Conservation (phyloP, 1,140 invertebrate genomes). For the Charaxes varanes region DNA sequence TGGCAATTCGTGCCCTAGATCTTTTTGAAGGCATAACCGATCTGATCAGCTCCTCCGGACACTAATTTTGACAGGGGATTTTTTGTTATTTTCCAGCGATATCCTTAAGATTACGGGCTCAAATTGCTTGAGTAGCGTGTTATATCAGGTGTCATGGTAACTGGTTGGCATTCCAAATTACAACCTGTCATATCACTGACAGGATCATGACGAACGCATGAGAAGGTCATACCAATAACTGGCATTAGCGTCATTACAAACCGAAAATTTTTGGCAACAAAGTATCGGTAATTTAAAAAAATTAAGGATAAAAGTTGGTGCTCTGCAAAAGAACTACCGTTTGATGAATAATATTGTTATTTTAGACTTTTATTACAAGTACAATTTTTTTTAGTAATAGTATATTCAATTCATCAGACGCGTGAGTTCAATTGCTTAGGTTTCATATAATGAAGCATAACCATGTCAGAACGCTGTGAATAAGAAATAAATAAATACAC, state of each 20-base stretch:
- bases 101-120: conserved; percentile 29
- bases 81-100: conserved; percentile 19
- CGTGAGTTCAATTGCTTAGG: too few relatives aligned
- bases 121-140: conserved; percentile 27
- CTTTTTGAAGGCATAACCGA: conserved; percentile 45
- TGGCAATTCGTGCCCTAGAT: conserved; percentile 67
- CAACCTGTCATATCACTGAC: conserved; percentile 66
- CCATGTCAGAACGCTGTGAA: too few relatives aligned
- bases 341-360: too few relatives aligned
- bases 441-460: too few relatives aligned
- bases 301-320: background rate
- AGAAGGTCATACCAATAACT: conserved; percentile 46
- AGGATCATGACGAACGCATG: conserved; percentile 47
- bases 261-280: conserved; percentile 7
- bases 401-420: too few relatives aligned
- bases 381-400: too few relatives aligned
- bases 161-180: conserved; percentile 52
- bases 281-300: conserved; percentile 3
- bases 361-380: too few relatives aligned
- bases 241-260: conserved; percentile 11
- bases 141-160: conserved; percentile 21
- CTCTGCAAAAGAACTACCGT: too few relatives aligned
- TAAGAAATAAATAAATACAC: too few relatives aligned
- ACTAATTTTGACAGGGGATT: conserved; percentile 28
- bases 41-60: conserved; percentile 28